A percentile compares a stretch with the other conserved stretches of the same genome.
These are phyloP conservation scores for Athripsodes cinereus DNA, from an alignment of 2,888 invertebrate genomes.

Conservation along the genomic window DNA sequence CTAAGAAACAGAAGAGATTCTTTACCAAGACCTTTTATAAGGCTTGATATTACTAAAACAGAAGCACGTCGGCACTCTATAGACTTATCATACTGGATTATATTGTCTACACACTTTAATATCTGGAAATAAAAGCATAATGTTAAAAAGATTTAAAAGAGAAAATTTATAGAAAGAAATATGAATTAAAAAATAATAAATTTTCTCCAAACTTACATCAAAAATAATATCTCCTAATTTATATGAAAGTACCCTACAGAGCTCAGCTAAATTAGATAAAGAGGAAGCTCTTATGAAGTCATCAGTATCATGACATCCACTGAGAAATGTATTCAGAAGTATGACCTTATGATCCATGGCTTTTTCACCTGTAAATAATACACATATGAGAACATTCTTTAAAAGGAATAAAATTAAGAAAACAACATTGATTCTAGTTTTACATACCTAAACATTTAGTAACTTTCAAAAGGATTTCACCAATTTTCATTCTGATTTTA, in stretches of 20 bases:
- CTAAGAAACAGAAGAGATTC: slow-evolving; percentile 62
- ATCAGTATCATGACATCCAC: slow-evolving; percentile 63
- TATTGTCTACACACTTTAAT: slow-evolving; percentile 60
- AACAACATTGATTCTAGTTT: no score
- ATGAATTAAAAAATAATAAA: neutral
- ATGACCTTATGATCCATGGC: slow-evolving; percentile 61
- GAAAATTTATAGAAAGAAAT: neutral
- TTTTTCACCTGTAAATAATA: slow-evolving; percentile 63
- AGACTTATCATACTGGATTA: slow-evolving; percentile 64
- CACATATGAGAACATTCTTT: no score
- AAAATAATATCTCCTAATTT: slow-evolving; percentile 64
- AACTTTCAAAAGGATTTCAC: slow-evolving; percentile 71
- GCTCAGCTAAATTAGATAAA: slow-evolving; percentile 77
- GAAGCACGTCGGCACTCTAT: slow-evolving; percentile 73
- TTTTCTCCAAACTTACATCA: slow-evolving; percentile 66
- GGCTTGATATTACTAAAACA: slow-evolving; percentile 65
- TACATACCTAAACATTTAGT: slow-evolving; percentile 63
- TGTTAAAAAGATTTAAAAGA: neutral
- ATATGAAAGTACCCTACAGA: slow-evolving; percentile 68
- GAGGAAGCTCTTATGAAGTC: slow-evolving; percentile 71
- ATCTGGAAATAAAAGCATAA: slow-evolving; percentile 46
- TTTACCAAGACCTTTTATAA: slow-evolving; percentile 68
- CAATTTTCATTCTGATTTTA: slow-evolving; percentile 69
- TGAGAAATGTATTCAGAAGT: slow-evolving; percentile 66
- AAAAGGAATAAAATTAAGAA: no score